A percentile compares a stretch with the other conserved stretches of the same genome.
These are phyloP conservation scores for Congeria kusceri DNA, from an alignment of 2,888 invertebrate genomes.

Conservation along the genomic window DNA sequence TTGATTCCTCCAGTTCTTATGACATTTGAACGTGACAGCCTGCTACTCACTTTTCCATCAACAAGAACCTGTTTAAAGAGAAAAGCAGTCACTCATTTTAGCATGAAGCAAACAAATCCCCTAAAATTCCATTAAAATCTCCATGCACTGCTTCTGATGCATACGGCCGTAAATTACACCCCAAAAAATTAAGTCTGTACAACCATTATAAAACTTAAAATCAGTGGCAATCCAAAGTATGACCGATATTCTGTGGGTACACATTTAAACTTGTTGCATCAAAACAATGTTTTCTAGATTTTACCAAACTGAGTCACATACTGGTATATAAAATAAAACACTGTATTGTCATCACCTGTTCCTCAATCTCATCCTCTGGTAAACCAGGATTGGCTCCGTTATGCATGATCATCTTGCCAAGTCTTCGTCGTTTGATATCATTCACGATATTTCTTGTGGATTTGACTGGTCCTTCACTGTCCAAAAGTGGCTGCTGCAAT, in stretches of 20 bases:
- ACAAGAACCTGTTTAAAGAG: slow-evolving; percentile 32
- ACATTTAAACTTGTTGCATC: too few relatives aligned
- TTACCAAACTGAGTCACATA: background rate
- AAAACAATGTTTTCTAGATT: too few relatives aligned
- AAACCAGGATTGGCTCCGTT: slow-evolving; percentile 12
- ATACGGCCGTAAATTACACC: too few relatives aligned
- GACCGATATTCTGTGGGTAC: too few relatives aligned
- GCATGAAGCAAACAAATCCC: too few relatives aligned
- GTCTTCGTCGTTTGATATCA: background rate
- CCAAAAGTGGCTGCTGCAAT: background rate
- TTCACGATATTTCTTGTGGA: slow-evolving; percentile 3
- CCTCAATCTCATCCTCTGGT: slow-evolving; percentile 33
- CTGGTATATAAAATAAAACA: background rate
- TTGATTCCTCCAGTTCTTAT: slow-evolving; percentile 45
- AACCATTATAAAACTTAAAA: too few relatives aligned
- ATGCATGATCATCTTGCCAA: background rate
- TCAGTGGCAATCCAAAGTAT: too few relatives aligned
- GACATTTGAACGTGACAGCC: slow-evolving; percentile 38
- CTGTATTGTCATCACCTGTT: background rate
- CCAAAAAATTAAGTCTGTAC: too few relatives aligned
- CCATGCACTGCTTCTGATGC: too few relatives aligned
- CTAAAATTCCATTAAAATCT: too few relatives aligned
- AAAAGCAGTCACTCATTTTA: too few relatives aligned
- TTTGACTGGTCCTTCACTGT: background rate
- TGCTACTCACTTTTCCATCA: slow-evolving; percentile 41